These are phyloP conservation scores for Vimba vimba DNA, from an alignment of 2,113 vertebrate genomes.

Conservation along the genomic window DNA sequence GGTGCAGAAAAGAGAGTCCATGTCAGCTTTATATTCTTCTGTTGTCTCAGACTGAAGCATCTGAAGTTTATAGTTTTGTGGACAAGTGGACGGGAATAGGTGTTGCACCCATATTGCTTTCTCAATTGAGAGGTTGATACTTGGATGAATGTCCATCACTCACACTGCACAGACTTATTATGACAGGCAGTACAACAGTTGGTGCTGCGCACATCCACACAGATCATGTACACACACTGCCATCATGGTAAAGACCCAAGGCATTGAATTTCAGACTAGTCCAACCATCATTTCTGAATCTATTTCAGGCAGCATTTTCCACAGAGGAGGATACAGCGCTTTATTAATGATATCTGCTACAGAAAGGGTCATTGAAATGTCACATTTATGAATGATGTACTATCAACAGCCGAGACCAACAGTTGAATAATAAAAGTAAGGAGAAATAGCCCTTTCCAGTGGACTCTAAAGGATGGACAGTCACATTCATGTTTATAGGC, in stretches of 20 bases:
- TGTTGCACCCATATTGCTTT: constrained; percentile 24
- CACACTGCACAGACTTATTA: constrained; percentile 1
- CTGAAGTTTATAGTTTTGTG: background rate
- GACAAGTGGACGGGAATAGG: background rate
- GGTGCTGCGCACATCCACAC: background rate
- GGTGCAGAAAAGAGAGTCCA: background rate
- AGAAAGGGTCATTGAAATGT: constrained; percentile 38
- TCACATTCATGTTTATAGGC: constrained; percentile 20
- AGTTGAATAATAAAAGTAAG: constrained; percentile 2
- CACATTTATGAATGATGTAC: constrained; percentile 16
- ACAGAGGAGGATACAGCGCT: background rate
- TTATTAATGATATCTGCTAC: constrained; percentile 30
- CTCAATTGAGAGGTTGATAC: background rate
- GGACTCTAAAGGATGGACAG: constrained; percentile 32
- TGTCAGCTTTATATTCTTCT: background rate
- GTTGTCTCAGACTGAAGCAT: background rate
- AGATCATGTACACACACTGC: constrained; percentile 1
- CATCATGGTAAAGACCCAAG: background rate
- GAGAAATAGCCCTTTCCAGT: constrained; percentile 9
- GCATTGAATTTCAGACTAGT: constrained; percentile 17
- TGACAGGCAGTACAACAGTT: background rate
- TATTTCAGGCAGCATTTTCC: constrained; percentile 27
- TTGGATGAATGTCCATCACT: constrained; percentile 19
- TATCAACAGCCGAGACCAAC: constrained; percentile 18
- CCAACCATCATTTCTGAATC: background rate